Percentiles rank a stretch among this genome's conserved stretches.
These are phyloP conservation scores for Platysteira castanea DNA, from an alignment of 2,113 vertebrate species.

Conservation along the genomic window DNA sequence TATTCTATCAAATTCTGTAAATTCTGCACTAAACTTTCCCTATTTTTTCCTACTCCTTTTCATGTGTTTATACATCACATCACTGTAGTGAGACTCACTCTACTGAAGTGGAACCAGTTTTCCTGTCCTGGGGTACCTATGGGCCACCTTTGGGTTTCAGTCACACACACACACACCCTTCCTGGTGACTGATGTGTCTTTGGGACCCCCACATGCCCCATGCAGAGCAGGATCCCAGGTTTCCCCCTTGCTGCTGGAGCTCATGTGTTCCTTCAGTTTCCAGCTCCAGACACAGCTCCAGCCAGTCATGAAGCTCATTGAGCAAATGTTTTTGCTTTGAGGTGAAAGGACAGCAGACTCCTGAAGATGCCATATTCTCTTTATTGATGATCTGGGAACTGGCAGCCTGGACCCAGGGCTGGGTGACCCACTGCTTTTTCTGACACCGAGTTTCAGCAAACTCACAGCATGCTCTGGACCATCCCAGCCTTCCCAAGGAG, in stretches of 20 bases:
- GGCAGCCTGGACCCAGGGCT: neutral
- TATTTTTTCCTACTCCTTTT: neutral
- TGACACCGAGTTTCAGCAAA: neutral
- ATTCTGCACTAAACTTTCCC: neutral
- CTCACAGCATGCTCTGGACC: neutral
- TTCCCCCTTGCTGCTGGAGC: neutral
- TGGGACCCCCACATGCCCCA: neutral
- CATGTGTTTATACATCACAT: slow-evolving; percentile 8
- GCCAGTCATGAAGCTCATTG: too few relatives aligned
- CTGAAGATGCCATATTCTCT: neutral
- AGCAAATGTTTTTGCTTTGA: neutral
- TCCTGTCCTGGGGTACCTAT: slow-evolving; percentile 16
- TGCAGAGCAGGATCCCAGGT: neutral
- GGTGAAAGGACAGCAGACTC: neutral
- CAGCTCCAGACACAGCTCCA: neutral
- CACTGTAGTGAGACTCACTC: neutral
- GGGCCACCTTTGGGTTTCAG: neutral
- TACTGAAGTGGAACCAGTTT: slow-evolving; percentile 26
- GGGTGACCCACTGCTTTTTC: neutral
- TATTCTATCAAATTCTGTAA: slow-evolving; percentile 27
- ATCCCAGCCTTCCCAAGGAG: neutral
- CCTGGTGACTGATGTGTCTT: neutral
- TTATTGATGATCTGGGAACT: neutral
- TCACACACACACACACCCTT: neutral
- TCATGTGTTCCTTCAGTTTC: neutral